phyloP scores from a whole-genome alignment of 2,888 invertebrate genomes.

The Mantis religiosa region DNA sequence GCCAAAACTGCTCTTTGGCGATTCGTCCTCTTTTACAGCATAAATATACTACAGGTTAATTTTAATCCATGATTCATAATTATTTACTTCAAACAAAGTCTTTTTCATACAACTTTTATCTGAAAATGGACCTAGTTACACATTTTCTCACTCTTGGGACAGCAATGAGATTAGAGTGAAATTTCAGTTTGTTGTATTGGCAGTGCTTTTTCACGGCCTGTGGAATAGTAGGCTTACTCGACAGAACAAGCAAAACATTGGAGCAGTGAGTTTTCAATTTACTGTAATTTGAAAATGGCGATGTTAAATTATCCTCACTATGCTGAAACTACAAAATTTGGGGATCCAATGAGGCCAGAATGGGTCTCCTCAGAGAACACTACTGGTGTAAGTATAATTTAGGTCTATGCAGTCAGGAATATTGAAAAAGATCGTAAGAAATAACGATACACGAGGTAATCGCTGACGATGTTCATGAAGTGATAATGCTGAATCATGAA shows the following conservation, averaged over 20 bases:
- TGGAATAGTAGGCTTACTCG: not conserved
- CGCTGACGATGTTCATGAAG: not conserved
- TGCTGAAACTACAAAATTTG: not conserved
- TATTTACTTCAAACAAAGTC: no score
- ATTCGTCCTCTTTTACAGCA: not conserved
- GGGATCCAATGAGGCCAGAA: constrained; percentile 42
- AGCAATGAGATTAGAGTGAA: not conserved
- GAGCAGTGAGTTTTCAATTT: not conserved
- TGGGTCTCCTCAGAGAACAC: constrained; percentile 73
- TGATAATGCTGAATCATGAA: constrained; percentile 19
- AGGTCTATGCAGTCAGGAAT: no score
- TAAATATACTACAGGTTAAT: no score
- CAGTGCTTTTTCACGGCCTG: not conserved
- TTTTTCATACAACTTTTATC: no score
- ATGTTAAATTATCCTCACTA: not conserved
- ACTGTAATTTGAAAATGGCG: not conserved
- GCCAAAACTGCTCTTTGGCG: not conserved
- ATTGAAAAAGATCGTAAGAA: no score
- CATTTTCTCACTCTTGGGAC: no score
- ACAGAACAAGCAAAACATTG: not conserved
- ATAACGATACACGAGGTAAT: no score
- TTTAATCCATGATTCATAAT: no score
- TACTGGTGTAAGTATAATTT: constrained; percentile 64
- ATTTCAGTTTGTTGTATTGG: not conserved
- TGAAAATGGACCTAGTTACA: no score